Base-by-base conservation (phyloP, 2,888 invertebrate genomes). In the Rotaria macrura region DNA sequence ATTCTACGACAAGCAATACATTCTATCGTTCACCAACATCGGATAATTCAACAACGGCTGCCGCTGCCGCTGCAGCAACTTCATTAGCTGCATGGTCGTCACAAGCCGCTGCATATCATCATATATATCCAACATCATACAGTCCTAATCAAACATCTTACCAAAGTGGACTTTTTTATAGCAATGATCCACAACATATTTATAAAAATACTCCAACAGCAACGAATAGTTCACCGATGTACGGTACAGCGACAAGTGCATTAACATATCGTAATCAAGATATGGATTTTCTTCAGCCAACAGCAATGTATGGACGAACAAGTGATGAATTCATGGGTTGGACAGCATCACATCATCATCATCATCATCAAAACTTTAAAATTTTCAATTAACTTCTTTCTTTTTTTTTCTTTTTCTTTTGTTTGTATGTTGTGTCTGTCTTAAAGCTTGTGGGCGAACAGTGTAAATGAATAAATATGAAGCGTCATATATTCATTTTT, bases 361-460 rank as follows among this genome's bases (percentile, higher is more conserved):
- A 65, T 65, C 65, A 65, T 65, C 65, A 65, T 17, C 65, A 65
- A 65, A 65, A 65, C 65, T 65, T 65, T 65, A 65, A 65, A 65
- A 65, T 65, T 65, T 65, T 65, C 65, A 65, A 65, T 65, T 65
- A 65, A 65, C 65, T 65, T 65, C 34, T 65, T 65, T 29, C 47
- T 14, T 65, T 34, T 34, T 65, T 34, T 34, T 17, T 65, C 5
- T 17, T 14, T 65, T 34, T 65, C 34, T 65, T 65, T 65, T 65
- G 65, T 65, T 65, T 65, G 65, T 34, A 65, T 65, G 65, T 65
- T 65, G 65, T 65, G 65, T 65, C 65, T 65, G 65, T 65, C 65
- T 65, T 65, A 65, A 65, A 65, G 65, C 65, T 65, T 65, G 65
- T 65, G 65, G 65, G 65, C 65, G 65, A 65, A 65, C 65, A 65